Percentiles rank a stretch among this genome's conserved stretches.
Evolutionary conservation across 2,113 vertebrate species (phyloP).

Genomic region (Platichthys flesus): DNA sequence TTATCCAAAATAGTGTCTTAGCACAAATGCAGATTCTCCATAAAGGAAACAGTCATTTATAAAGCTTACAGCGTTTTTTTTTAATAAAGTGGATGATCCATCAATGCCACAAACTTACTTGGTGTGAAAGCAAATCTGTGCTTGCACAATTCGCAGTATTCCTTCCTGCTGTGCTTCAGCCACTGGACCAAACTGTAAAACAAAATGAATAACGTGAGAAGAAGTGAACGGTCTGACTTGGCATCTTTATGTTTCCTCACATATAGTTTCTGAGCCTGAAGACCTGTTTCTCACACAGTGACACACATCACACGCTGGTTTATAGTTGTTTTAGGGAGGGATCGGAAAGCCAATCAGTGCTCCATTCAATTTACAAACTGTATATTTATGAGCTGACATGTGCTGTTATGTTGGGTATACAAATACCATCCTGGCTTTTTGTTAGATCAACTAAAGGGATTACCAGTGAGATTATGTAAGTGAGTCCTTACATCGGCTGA

Average conservation of each 20-base stretch:
- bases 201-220: constrained; percentile 23
- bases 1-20: no score
- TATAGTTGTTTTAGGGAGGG: not conserved
- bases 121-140: constrained; percentile 99
- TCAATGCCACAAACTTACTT: constrained; percentile 88
- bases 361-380: not conserved
- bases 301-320: not conserved
- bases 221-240: not conserved
- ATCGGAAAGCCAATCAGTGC: no score
- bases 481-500: not conserved
- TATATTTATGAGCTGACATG: not conserved
- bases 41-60: no score
- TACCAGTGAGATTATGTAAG: not conserved
- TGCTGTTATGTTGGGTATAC: not conserved
- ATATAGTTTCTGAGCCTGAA: not conserved
- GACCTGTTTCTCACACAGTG: not conserved
- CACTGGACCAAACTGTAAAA: constrained; percentile 97
- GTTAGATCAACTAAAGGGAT: not conserved
- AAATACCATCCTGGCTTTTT: not conserved
- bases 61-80: no score
- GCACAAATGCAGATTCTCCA: no score
- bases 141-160: constrained; percentile 99
- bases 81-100: constrained; percentile 10
- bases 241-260: not conserved
- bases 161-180: constrained; percentile 99